These are phyloP conservation scores for Zosterops pallidus DNA, from an alignment of 2,113 vertebrate genomes.

Conservation along the genomic window DNA sequence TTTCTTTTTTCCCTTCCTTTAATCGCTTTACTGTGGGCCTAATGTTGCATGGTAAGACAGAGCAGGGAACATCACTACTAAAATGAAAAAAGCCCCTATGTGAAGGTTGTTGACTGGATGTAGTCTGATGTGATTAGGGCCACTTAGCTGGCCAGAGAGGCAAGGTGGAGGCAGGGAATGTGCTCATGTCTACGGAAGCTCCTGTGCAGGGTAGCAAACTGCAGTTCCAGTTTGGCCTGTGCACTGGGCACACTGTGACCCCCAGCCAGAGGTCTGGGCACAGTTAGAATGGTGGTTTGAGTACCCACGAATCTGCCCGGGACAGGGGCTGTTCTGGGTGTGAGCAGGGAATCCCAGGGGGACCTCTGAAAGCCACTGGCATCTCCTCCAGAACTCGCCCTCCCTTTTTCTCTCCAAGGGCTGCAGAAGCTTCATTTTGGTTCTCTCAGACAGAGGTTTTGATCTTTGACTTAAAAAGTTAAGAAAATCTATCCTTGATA, in stretches of 20 bases:
- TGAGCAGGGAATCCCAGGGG: neutral
- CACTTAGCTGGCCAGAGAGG: neutral
- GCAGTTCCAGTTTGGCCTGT: neutral
- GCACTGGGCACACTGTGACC: neutral
- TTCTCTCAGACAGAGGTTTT: neutral
- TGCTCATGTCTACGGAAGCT: neutral
- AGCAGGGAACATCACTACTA: neutral
- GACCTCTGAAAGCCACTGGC: neutral
- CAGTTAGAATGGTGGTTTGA: neutral
- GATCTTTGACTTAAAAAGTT: neutral
- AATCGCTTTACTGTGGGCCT: neutral
- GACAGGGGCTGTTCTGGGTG: neutral
- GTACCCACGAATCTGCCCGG: neutral
- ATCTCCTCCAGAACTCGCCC: neutral
- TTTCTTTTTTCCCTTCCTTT: neutral
- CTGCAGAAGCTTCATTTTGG: neutral
- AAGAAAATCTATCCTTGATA: neutral
- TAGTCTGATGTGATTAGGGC: neutral
- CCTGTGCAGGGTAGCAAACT: neutral
- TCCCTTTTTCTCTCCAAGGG: neutral
- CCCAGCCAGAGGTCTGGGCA: accelerated
- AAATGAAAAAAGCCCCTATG: neutral
- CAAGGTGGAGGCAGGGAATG: neutral
- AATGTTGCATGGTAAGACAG: neutral
- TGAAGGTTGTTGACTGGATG: neutral